Conservation (phyloP, 2,797 vertebrate genomes). For the Coreius guichenoti region DNA sequence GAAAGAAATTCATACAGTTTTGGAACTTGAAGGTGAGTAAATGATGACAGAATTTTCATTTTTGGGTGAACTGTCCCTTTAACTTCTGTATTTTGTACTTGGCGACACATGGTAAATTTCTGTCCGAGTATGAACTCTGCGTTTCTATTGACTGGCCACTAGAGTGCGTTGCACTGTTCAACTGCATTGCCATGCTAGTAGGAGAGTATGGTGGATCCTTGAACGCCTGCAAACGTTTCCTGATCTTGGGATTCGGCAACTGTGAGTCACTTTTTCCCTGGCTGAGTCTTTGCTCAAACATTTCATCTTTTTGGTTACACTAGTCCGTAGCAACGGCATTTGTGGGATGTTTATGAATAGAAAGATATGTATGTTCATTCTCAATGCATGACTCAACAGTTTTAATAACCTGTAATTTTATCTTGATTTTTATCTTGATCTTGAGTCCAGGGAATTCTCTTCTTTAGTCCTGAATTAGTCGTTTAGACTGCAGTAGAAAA, state of each 20-base stretch:
- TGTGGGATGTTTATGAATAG: neutral
- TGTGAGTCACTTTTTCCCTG: constrained; percentile 42
- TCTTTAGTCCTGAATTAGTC: neutral
- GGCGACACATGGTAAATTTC: neutral
- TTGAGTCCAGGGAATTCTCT: neutral
- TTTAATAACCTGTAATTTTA: constrained; percentile 8
- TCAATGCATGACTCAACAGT: constrained; percentile 47
- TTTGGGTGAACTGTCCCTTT: neutral
- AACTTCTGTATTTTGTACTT: neutral
- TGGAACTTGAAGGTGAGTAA: no score
- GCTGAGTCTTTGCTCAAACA: constrained; percentile 6
- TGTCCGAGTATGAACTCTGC: neutral
- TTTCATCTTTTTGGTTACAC: constrained; percentile 12
- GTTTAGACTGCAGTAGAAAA: neutral
- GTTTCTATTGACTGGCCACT: neutral
- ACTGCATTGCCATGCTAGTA: neutral
- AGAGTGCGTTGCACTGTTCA: neutral
- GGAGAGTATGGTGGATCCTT: constrained; percentile 11
- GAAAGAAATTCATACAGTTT: neutral
- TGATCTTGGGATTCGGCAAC: constrained; percentile 12
- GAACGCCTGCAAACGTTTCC: constrained; percentile 34
- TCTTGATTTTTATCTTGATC: no score
- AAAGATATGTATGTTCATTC: constrained; percentile 5
- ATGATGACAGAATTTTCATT: neutral
- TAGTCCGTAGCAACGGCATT: constrained; percentile 38